Base-by-base conservation (phyloP, 2,113 vertebrate species). In the Cyrtonyx montezumae region DNA sequence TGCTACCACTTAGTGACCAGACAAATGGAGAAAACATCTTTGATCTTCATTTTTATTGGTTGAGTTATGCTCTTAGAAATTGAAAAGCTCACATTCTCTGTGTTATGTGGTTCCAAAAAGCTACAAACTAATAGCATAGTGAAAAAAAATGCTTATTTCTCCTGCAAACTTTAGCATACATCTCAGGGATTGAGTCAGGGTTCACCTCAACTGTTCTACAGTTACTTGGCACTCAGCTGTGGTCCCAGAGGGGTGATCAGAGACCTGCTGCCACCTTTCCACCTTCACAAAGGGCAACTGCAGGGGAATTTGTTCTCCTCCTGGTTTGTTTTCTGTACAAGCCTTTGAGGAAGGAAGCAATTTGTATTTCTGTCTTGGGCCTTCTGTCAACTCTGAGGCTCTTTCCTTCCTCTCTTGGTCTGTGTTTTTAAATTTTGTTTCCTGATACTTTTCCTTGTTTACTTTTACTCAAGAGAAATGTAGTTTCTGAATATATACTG, bases 61-160 rank as follows among this genome's bases (percentile, higher is more conserved):
- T 84, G 55, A 88, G 80, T 95, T 96, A 58, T 51, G 71, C 21
- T 88, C 49, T 87, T 68, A 36, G 32, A 95, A 87, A 85, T 78
- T 71, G 79, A 68, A 96, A 97, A 95, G 96, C 89, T 94, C 94
- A 83, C 79, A 67, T 94, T 96, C 68, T 95, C 78, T 83, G 63
- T 69, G 45, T 95, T 77, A 43, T 88, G 85, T 96, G 96, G 90
- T 97, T 97, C 84, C 92, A 97, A 96, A 97, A 97, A 97, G 93
- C 95, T 96, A 78, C 10, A 5, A 46, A 83, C 32, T 26, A 81
- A 82, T 88, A 43, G 63, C 78, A 51, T 80, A 91, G 95, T 84
- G 68, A 95, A 87, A 87, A 89, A 86, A 28, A 53, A 53, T 13
- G 23, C 76, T n/a, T 67, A 78, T 84, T 96, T 20, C 36, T 93